A percentile compares a stretch with the other conserved stretches of the same genome.
phyloP scores from a whole-genome alignment of 2,888 invertebrate species.

The Carterocephalus palaemon region DNA sequence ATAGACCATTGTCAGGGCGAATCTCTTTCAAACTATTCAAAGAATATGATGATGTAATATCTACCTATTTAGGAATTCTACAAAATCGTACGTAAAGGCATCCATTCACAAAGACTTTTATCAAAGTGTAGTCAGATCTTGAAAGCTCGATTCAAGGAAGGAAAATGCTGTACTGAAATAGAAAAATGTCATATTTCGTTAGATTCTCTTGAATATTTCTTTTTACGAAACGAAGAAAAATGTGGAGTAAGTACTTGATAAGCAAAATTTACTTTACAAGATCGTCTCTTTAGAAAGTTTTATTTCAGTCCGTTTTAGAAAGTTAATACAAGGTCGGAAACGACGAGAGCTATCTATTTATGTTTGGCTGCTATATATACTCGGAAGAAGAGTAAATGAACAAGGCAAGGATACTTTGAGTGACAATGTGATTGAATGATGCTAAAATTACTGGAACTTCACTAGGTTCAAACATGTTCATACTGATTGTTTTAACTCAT shows the following conservation, averaged over 20 bases:
- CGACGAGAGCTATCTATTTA: too few species aligned
- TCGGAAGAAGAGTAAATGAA: too few species aligned
- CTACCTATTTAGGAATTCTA: background rate
- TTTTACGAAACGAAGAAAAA: slow-evolving; percentile 13
- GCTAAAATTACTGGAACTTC: too few species aligned
- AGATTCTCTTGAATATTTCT: slow-evolving; percentile 9
- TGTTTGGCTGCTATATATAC: too few species aligned
- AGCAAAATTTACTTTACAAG: slow-evolving; percentile 12
- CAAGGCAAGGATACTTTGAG: too few species aligned
- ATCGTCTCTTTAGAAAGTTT: background rate
- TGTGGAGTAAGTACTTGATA: slow-evolving; percentile 16
- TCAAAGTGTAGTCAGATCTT: slow-evolving; percentile 18
- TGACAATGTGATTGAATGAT: too few species aligned
- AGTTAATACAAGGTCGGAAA: too few species aligned
- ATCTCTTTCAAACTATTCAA: too few species aligned
- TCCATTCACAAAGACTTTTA: slow-evolving; percentile 14
- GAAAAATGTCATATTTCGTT: slow-evolving; percentile 23
- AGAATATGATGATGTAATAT: too few species aligned
- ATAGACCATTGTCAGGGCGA: too few species aligned
- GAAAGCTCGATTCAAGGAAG: slow-evolving; percentile 16
- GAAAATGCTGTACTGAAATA: slow-evolving; percentile 20
- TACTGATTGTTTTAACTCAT: too few species aligned
- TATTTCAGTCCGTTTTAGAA: background rate
- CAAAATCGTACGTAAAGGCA: slow-evolving; percentile 8
- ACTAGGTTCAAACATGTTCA: too few species aligned